Base-by-base conservation (phyloP, 1,140 invertebrate genomes). In the Muscidifurax raptorellus region DNA sequence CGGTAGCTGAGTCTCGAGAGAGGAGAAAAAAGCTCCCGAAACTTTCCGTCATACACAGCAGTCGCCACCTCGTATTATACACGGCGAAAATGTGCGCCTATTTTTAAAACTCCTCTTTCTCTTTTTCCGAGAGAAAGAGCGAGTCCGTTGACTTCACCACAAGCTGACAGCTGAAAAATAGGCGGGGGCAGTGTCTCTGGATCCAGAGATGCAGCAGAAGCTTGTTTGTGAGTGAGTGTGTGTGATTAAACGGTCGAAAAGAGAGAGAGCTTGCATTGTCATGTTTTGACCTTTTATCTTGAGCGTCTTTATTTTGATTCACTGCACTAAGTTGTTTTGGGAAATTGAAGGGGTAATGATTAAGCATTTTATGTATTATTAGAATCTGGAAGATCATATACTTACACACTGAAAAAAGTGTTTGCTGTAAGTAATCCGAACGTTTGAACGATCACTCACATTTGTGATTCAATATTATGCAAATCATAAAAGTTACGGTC, bases 71-170 rank as follows among this genome's bases (percentile, higher is more conserved):
- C 22, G 18, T n/a, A 22, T 59, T n/a, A 22, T 59, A 22, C 52
- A 59, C 1, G 22, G 22, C 18, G 22, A 59, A 59, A 59, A 69
- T 27, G 66, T 15, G 25, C 66, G 66, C 25, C 25, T 69, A 69
- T 69, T 69, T 69, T 69, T 69, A 69, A 69, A 67, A 67, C 66
- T 67, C 0, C 66, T 67, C 27, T 28, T 28, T 67, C 66, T 67
- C 13, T 67, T 67, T 67, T 67, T 67, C 13, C 25, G 25, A 2
- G 25, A 67, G 28, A 27, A 13, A 27, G 66, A 13, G n/a, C 10
- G 66, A 69, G 66, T 69, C 25, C 66, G 15, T 69, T 69, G 28
- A 69, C 66, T 69, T n/a, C 64, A 6, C 25, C 66, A 28, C 27
- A 22, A 5, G 52, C 18, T 59, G 66, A 69, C 66, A 69, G 66